phyloP scores from a whole-genome alignment of 1,140 invertebrate genomes.

The Cydia amplana region DNA sequence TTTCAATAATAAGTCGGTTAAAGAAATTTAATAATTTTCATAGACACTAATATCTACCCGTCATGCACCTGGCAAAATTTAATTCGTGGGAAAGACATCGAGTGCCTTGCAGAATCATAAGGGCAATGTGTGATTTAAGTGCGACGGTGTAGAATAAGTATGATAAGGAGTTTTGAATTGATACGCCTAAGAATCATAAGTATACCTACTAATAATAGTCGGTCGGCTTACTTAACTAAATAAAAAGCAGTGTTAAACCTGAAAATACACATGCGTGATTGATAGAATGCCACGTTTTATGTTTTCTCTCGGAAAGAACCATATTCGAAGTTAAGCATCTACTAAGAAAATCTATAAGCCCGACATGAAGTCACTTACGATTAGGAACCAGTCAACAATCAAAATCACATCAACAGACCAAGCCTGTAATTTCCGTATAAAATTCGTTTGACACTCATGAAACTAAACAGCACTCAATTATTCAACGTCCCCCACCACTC shows the following conservation, averaged over 20 bases:
- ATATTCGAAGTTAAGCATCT: no score
- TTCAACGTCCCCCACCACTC: constrained; percentile 72
- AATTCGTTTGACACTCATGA: constrained; percentile 49
- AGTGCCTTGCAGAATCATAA: background rate
- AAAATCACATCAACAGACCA: background rate
- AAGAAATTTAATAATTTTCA: no score
- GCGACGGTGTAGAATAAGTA: background rate
- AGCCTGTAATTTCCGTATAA: constrained; percentile 15
- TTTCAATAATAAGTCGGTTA: no score
- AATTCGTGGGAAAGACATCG: background rate
- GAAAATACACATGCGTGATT: no score
- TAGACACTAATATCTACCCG: no score
- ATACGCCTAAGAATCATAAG: no score
- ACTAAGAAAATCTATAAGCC: background rate
- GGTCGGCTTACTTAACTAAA: no score
- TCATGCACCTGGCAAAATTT: no score
- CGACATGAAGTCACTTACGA: background rate
- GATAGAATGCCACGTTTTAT: no score
- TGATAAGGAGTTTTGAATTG: background rate
- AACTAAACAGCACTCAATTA: constrained; percentile 73
- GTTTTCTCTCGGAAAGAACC: no score
- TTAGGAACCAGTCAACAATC: background rate
- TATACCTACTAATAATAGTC: no score
- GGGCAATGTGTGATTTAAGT: background rate
- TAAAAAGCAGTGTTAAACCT: no score